Evolutionary conservation across 2,797 vertebrate genomes (phyloP), one percentile per base, ranked within the genome.

Genomic region (Hemibagrus guttatus): DNA sequence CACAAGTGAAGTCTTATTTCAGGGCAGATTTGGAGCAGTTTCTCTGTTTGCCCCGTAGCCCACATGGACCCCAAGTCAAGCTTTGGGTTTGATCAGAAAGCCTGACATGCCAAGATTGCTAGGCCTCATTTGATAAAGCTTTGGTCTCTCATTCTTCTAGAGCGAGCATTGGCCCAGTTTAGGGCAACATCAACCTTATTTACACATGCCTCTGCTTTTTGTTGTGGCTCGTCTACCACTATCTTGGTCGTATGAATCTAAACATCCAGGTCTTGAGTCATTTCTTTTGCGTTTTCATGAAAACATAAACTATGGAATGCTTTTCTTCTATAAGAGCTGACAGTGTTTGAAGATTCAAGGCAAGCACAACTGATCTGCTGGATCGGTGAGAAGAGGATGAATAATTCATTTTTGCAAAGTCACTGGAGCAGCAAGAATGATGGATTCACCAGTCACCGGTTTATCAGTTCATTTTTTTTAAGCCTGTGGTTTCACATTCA

Each of bases 101-200:
- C 68, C 69, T 71, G 58, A 64, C 59, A 61, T 79, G 46, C 84
- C 86, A 64, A 79, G 87, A 90, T 75, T 39, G 87, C 85, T 52
- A 89, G 88, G 91, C 89, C 85, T 93, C 90, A 90, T 91, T 92
- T 92, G 81, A 90, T 56, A 31, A 71, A 64, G 13, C 49, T 87
- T 90, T 89, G 89, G 90, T 85, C 31, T 26, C 72, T 81, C 86
- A 79, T n/a, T 91, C 91, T 90, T 89, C 92, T 84, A 84, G 79
- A 91, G 90, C 90, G 26, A 23, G 12, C 23, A 4, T 81, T 82
- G 86, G 54, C 81, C 66, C 63, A 91, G 85, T 93, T 90, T 81
- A 92, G 90, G 92, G 92, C 91, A 91, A 92, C 92, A 89, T 88
- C 87, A 58, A 75, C 81, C 69, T 69, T 88, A 87, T 91, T 93